Conservation (phyloP, 2,888 invertebrate species). For the Stenolophus ochropezus region DNA sequence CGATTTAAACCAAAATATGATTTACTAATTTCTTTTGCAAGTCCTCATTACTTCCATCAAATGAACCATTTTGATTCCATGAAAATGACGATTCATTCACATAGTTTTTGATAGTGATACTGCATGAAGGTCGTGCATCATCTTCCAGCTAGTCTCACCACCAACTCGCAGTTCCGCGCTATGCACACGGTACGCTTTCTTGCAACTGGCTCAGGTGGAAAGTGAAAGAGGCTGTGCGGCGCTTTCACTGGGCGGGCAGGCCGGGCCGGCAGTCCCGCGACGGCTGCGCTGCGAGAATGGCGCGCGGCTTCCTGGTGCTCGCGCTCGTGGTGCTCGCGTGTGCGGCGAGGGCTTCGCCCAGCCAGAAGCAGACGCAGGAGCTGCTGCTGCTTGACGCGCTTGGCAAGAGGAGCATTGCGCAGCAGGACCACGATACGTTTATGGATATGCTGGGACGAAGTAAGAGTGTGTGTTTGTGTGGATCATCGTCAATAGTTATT, state of each 20-base stretch:
- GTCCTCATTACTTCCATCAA: too few species aligned
- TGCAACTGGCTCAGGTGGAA: conserved; percentile 66
- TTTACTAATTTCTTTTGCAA: too few species aligned
- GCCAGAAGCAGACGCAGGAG: conserved; percentile 84
- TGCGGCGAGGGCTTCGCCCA: conserved; percentile 71
- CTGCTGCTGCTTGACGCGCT: conserved; percentile 83
- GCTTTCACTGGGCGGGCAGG: conserved; percentile 46
- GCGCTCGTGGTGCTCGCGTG: conserved; percentile 29
- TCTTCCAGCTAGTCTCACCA: too few species aligned
- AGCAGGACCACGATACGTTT: conserved; percentile 81
- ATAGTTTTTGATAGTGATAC: too few species aligned
- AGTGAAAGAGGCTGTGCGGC: conserved; percentile 68
- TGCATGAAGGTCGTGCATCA: too few species aligned
- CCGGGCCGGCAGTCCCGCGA: conserved; percentile 48
- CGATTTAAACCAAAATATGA: too few species aligned
- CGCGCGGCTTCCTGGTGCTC: neutral
- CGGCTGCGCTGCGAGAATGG: conserved; percentile 37
- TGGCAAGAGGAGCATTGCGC: conserved; percentile 78
- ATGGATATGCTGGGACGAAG: conserved; percentile 91
- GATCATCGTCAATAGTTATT: too few species aligned
- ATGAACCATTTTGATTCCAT: too few species aligned
- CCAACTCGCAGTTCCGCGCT: neutral
- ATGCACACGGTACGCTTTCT: conserved; percentile 65
- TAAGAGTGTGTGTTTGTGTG: conserved; percentile 73
- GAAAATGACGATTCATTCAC: too few species aligned